phyloP scores from a whole-genome alignment of 2,113 vertebrate genomes.

The Cyphomyrus plagiostoma region DNA sequence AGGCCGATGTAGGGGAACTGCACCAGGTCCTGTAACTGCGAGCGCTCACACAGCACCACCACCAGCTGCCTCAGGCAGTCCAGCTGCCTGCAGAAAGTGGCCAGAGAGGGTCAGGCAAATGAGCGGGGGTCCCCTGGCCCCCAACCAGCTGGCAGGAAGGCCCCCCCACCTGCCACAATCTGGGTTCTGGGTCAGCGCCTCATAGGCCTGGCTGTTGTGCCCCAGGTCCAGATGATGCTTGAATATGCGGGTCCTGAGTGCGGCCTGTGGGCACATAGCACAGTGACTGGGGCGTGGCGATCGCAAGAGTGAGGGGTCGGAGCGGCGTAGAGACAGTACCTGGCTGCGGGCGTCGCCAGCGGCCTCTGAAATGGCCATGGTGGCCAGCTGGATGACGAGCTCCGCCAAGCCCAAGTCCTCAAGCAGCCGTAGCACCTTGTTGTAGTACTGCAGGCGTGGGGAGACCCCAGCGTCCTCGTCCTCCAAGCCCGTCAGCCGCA shows the following conservation, averaged over 20 bases:
- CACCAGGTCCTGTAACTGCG: slow-evolving; percentile 85
- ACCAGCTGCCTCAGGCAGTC: slow-evolving; percentile 93
- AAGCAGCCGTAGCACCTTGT: slow-evolving; percentile 82
- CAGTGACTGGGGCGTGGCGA: neutral
- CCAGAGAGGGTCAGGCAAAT: neutral
- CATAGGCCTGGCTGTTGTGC: slow-evolving; percentile 85
- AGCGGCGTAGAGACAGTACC: slow-evolving; percentile 47
- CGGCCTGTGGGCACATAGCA: slow-evolving; percentile 62
- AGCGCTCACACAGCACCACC: slow-evolving; percentile 87
- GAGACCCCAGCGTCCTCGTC: slow-evolving; percentile 65
- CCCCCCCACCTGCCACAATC: slow-evolving; percentile 76
- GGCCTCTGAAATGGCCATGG: slow-evolving; percentile 76
- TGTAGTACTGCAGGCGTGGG: slow-evolving; percentile 80
- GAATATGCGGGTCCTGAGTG: slow-evolving; percentile 88
- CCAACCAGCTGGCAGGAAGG: neutral
- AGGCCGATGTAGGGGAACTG: slow-evolving; percentile 89
- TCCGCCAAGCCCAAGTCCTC: slow-evolving; percentile 82
- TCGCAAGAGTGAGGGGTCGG: neutral
- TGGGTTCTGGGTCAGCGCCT: slow-evolving; percentile 85
- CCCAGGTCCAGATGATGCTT: slow-evolving; percentile 93
- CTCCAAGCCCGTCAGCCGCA: slow-evolving; percentile 66
- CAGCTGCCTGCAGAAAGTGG: slow-evolving; percentile 65
- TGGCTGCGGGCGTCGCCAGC: slow-evolving; percentile 71
- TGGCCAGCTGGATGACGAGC: slow-evolving; percentile 80
- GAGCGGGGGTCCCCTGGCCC: neutral